Evolutionary conservation across 2,113 vertebrate genomes (phyloP).

Genomic region (Prunella fulvescens): DNA sequence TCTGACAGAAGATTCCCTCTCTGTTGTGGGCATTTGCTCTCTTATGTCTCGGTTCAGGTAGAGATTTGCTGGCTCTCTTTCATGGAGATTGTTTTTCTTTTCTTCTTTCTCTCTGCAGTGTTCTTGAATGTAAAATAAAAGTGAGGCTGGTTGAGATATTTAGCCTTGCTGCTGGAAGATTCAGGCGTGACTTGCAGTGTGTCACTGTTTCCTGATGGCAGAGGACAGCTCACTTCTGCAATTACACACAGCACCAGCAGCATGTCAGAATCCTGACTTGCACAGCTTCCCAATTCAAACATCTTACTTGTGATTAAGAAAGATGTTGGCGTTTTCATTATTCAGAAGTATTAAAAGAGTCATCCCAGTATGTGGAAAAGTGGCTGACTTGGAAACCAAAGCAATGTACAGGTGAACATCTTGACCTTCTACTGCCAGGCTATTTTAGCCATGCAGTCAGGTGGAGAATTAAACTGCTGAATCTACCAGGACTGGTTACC

Average conservation of each 20-base stretch:
- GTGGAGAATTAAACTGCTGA: background rate
- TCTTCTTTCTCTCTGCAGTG: background rate
- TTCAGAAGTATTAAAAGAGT: background rate
- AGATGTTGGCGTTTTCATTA: background rate
- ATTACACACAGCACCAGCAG: background rate
- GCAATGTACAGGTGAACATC: background rate
- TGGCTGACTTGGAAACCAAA: background rate
- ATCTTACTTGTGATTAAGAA: background rate
- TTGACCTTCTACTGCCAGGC: slow-evolving; percentile 6
- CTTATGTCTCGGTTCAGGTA: background rate
- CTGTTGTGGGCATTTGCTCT: background rate
- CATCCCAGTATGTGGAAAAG: background rate
- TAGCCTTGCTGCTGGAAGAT: background rate
- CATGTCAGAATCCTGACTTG: background rate
- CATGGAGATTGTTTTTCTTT: background rate
- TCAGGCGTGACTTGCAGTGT: background rate
- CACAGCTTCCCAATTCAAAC: background rate
- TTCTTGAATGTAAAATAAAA: background rate
- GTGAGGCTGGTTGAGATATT: background rate
- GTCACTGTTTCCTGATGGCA: background rate
- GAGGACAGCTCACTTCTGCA: background rate
- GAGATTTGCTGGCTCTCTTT: background rate
- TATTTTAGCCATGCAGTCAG: background rate
- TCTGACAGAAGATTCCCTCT: background rate
- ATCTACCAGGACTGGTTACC: background rate